A percentile compares a stretch with the other conserved stretches of the same genome.
Conservation (phyloP, 2,888 invertebrate genomes). For the Cryptus viduatorius region DNA sequence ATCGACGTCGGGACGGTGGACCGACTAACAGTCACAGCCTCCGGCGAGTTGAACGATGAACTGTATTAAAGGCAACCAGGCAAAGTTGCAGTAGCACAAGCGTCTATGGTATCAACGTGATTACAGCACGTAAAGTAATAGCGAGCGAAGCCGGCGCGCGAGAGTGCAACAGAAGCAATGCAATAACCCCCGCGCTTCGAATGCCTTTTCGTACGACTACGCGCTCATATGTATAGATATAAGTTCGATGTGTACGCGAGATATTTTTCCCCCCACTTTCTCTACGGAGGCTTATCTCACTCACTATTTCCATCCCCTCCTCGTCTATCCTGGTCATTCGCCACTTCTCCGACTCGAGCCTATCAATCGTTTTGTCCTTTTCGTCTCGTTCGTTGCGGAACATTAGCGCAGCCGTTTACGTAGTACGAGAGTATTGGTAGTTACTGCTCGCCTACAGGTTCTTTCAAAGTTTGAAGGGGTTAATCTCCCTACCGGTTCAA, state of each 20-base stretch:
- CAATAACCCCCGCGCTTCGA: conserved; percentile 51
- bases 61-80: conserved; percentile 22
- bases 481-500: too few species aligned
- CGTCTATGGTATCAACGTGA: conserved; percentile 44
- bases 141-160: conserved; percentile 33
- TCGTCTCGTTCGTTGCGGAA: conserved; percentile 59
- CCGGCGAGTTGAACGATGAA: conserved; percentile 39
- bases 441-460: conserved; percentile 29
- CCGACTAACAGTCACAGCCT: conserved; percentile 46
- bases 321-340: conserved; percentile 40
- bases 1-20: conserved; percentile 18
- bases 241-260: conserved; percentile 52
- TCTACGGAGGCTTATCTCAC: conserved; percentile 58
- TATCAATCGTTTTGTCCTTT: conserved; percentile 65
- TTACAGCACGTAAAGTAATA: conserved; percentile 44
- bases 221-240: conserved; percentile 53
- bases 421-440: conserved; percentile 18
- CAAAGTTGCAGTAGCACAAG: conserved; percentile 28
- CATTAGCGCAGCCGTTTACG: conserved; percentile 55
- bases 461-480: not conserved
- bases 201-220: conserved; percentile 65
- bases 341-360: conserved; percentile 40
- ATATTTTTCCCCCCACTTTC: conserved; percentile 57
- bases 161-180: conserved; percentile 54
- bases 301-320: conserved; percentile 50